A percentile compares a stretch with the other conserved stretches of the same genome.
Conservation (phyloP, 1,140 invertebrate genomes). For the Eulimnadia texana region DNA sequence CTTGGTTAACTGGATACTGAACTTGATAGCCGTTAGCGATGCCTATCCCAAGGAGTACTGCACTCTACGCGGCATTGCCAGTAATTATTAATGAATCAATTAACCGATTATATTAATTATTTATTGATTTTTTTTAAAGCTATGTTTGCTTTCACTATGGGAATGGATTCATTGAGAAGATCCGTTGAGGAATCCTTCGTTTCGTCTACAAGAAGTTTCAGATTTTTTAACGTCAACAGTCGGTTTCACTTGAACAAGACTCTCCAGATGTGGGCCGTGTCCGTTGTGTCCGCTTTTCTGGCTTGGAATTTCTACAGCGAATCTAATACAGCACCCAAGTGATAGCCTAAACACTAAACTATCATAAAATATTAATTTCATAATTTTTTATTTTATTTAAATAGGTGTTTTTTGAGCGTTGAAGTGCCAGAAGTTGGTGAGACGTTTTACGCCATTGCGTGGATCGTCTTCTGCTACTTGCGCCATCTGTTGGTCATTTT, state of each 20-base stretch:
- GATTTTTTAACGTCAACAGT: not conserved
- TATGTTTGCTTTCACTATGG: not conserved
- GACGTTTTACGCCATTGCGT: not conserved
- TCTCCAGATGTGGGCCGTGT: not conserved
- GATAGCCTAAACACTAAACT: too few relatives aligned
- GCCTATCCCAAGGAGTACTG: not conserved
- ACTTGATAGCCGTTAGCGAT: not conserved
- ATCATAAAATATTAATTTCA: too few relatives aligned
- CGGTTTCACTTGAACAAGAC: not conserved
- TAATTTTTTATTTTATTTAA: too few relatives aligned
- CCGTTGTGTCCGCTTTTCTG: not conserved
- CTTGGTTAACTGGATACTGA: not conserved
- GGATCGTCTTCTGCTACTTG: not conserved
- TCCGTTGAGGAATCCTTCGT: not conserved
- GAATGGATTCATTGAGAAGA: not conserved
- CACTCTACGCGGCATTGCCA: not conserved
- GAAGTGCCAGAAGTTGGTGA: not conserved
- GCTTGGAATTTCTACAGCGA: not conserved
- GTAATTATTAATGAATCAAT: not conserved
- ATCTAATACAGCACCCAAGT: not conserved
- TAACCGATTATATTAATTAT: not conserved
- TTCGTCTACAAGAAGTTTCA: not conserved
- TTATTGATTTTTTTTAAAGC: not conserved
- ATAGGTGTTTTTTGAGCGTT: not conserved
- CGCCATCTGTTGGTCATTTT: not conserved